These are phyloP conservation scores for Nycticorax nycticorax DNA, from an alignment of 2,113 vertebrate genomes.

Conservation along the genomic window DNA sequence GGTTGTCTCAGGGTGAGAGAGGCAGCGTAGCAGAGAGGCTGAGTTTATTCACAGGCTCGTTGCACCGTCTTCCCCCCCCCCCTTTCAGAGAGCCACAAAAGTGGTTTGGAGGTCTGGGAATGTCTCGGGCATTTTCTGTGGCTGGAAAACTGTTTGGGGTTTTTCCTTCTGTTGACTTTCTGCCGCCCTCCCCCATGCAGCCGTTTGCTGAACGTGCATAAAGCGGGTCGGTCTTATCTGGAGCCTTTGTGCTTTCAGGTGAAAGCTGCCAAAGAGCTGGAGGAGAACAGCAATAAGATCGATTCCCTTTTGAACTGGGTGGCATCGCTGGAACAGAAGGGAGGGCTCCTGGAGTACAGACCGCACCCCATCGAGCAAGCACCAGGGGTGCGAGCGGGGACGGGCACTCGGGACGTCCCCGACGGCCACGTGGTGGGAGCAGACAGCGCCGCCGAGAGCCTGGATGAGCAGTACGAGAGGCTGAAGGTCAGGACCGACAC, in stretches of 20 bases:
- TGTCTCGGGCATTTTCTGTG: not conserved
- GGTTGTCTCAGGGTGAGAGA: not conserved
- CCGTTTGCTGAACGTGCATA: not conserved
- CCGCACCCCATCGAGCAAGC: not conserved
- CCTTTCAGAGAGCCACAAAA: not conserved
- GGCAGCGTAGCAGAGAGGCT: not conserved
- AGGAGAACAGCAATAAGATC: conserved; percentile 87
- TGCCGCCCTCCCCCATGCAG: not conserved
- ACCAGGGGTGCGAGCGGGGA: not conserved
- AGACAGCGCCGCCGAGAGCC: conserved; percentile 43
- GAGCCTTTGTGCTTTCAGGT: conserved; percentile 74
- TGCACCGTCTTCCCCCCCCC: not conserved
- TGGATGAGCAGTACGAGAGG: conserved; percentile 80
- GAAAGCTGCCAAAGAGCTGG: conserved; percentile 88
- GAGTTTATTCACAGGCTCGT: not conserved
- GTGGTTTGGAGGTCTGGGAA: not conserved
- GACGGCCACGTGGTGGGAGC: not conserved
- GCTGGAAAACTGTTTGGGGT: not conserved
- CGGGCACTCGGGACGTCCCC: not conserved
- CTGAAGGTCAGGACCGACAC: conserved; percentile 81
- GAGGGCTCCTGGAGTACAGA: not conserved
- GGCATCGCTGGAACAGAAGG: conserved; percentile 51
- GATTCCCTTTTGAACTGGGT: conserved; percentile 83
- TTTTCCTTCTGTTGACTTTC: not conserved
- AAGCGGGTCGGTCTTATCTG: not conserved